Conservation (phyloP, 2,888 invertebrate genomes). For the Mythimna pallens region DNA sequence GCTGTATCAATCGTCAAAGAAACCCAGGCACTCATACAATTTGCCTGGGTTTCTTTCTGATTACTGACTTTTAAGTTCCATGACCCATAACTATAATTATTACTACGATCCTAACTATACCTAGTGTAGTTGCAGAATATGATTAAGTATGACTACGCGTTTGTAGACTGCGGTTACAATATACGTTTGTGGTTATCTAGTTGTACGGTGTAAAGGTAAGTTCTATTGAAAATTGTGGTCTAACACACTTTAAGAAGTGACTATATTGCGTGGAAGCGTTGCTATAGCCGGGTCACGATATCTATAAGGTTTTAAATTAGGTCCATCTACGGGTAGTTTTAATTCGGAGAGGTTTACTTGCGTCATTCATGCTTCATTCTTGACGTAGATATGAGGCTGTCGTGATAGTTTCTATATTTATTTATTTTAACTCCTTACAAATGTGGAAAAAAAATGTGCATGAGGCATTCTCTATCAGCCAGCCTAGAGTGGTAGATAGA, state of each 20-base stretch:
- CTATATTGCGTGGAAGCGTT: constrained; percentile 1
- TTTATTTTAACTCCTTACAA: too few relatives aligned
- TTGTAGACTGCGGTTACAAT: constrained; percentile 12
- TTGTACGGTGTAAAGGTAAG: constrained; percentile 5
- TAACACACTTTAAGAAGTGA: background rate
- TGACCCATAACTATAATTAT: constrained; percentile 15
- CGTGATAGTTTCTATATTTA: too few relatives aligned
- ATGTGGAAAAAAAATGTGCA: too few relatives aligned
- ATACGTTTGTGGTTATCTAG: constrained; percentile 5
- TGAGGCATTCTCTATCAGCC: too few relatives aligned
- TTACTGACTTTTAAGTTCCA: constrained; percentile 13
- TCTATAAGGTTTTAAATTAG: background rate
- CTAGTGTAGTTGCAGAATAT: constrained; percentile 2
- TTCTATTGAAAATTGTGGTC: constrained; percentile 39
- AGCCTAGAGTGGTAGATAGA: too few relatives aligned
- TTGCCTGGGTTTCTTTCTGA: background rate
- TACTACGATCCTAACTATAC: background rate
- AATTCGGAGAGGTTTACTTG: too few relatives aligned
- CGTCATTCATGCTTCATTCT: too few relatives aligned
- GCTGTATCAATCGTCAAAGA: background rate
- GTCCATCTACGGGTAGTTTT: background rate
- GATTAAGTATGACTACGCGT: background rate
- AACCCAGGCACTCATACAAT: background rate
- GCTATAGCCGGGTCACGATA: constrained; percentile 2
- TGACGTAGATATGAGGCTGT: too few relatives aligned